Percentiles rank a stretch among this genome's conserved stretches.
Evolutionary conservation across 2,113 vertebrate species (phyloP).

Genomic region (Pelecanus crispus): DNA sequence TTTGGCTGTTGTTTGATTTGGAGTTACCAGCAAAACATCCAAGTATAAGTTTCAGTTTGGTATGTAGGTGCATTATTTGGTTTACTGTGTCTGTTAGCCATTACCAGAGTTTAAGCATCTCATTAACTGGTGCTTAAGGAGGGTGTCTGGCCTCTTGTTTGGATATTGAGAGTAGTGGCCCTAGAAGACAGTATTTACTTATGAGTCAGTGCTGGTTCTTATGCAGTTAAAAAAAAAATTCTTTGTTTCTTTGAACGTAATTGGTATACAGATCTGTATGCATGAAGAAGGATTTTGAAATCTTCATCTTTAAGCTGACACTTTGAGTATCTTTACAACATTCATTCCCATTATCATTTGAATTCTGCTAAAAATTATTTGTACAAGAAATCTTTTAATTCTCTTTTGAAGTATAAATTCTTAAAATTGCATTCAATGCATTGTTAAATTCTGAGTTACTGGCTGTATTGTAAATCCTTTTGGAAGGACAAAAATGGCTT

Average conservation of each 20-base stretch:
- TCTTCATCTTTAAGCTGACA: background rate
- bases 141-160: background rate
- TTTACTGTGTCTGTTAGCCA: background rate
- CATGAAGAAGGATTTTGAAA: background rate
- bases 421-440: background rate
- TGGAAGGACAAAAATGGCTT: background rate
- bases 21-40: background rate
- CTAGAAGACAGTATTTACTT: background rate
- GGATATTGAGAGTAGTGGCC: background rate
- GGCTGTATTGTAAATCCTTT: background rate
- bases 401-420: background rate
- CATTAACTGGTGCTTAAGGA: background rate
- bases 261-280: background rate
- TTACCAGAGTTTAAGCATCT: background rate
- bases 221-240: background rate
- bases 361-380: background rate
- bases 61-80: background rate
- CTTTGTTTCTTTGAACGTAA: background rate
- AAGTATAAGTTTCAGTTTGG: background rate
- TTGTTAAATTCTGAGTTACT: background rate
- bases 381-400: background rate
- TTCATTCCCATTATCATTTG: background rate
- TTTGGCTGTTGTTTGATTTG: background rate
- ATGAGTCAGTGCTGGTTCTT: background rate
- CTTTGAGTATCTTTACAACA: background rate